Evolutionary conservation across 1,140 invertebrate genomes (phyloP), one percentile per base, ranked within the genome.

Genomic region (Aphaenogaster ashmeadi): DNA sequence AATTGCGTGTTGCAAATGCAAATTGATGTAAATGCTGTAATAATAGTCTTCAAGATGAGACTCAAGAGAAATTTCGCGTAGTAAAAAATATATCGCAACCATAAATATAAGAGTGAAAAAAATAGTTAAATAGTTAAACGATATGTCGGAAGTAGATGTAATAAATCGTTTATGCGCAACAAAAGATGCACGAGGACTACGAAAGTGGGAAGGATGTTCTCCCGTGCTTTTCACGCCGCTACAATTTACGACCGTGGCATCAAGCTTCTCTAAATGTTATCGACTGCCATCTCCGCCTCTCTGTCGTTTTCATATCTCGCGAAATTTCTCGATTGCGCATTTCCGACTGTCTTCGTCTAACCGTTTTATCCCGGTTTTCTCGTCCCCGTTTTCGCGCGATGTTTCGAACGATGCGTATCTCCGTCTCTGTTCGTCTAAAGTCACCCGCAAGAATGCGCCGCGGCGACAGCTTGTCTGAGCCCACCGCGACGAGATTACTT

Each of bases 401-500:
- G 27, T 27, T 15, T 64, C 75, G 50, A 21, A 18, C 54, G 41
- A 36, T 15, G 41, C 58, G 18, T 50, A 58, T 75, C 44, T 66
- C 41, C 52, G n/a, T 60, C 58, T 80, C 50, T 58, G n/a, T 58
- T 75, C 67, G 58, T 69, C 77, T 52, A 54, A 33, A 62, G 58
- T 62, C 69, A 33, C 64, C 75, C 88, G 18, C 36, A 66, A 77
- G 87, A 87, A 87, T 50, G 52, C 60, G 36, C 27, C 47, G 21
- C 74, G 75, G 88, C 85, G 90, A 91, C 85, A 89, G 79, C 74
- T 87, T 88, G 90, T 91, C 90, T 91, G 78, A 21, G 89, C 62
- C 69, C 83, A 87, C 87, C 84, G 58, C 77, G 87, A 88, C 74
- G 78, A 89, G 87, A 92, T 92, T 92, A 92, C 88, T 92, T 92